Conservation (phyloP, 2,888 invertebrate species). For the Dynastes tityus region DNA sequence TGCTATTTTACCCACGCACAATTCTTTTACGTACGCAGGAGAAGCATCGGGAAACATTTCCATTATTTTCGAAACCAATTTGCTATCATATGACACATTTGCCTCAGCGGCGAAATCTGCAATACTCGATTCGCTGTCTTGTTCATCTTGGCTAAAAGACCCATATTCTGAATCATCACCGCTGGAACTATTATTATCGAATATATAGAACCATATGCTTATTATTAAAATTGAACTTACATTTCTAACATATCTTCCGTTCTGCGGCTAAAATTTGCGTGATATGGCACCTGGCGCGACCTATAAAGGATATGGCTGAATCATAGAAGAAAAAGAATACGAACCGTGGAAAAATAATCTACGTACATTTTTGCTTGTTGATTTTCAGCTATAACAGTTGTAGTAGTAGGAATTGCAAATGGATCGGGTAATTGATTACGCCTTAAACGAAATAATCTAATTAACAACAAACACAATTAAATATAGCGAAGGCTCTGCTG, state of each 20-base stretch:
- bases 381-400: neutral
- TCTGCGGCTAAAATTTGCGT: neutral
- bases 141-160: constrained; percentile 9
- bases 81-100: constrained; percentile 30
- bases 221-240: constrained; percentile 10
- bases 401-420: neutral
- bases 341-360: neutral
- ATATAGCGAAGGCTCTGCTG: too few relatives aligned
- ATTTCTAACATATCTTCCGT: constrained; percentile 14
- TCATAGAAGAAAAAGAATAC: neutral
- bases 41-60: constrained; percentile 64
- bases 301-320: neutral
- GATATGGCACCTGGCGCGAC: too few relatives aligned
- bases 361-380: neutral
- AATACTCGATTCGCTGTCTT: constrained; percentile 1
- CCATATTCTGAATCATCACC: constrained; percentile 6
- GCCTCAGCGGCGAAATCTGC: neutral
- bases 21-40: constrained; percentile 59
- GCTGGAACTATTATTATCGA: constrained; percentile 16
- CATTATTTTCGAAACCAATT: constrained; percentile 54
- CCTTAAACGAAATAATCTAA: too few relatives aligned
- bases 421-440: neutral
- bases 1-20: constrained; percentile 57
- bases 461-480: too few relatives aligned
- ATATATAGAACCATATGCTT: neutral